Base-by-base conservation (phyloP, 2,888 invertebrate genomes). In the Opisthograptis luteolata region DNA sequence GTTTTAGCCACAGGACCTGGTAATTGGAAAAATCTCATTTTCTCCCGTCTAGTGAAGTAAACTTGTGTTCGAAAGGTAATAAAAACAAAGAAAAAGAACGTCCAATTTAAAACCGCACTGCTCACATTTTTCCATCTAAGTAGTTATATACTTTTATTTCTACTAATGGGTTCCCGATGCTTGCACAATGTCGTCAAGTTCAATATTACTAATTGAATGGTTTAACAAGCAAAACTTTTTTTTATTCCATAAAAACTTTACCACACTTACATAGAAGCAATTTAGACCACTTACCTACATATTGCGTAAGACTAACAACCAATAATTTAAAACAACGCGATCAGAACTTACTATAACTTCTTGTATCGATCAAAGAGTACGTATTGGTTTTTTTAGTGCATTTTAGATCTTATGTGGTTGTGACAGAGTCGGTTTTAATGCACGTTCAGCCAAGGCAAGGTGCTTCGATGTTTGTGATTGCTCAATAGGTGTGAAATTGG, bases 1-100 rank as follows among this genome's bases (percentile, higher is more conserved):
- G 73, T 73, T 73, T 73, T 60, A 66, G 68, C 64, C 63, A 64
- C 70, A 66, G 69, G 68, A 74, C 69, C 66, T 64, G 60, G 73
- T 85, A 84, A 85, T 86, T 87, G 84, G 76, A 85, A 86, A 84
- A 79, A 74, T 80, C 80, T 84, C 78, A 81, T 81, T 79, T 79
- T 64, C 66, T 64, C 68, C 65, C 68, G 70, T 68, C 76, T 77
- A 75, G 73, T 76, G 73, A 73, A 61, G 68, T 68, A 76, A 76
- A 79, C 72, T 78, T 79, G 76, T 63, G 64, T 62, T 52, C 60
- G 57, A 59, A 48, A 62, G 62, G 66, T 69, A 67, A 60, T 62
- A 68, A 46, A 67, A 55, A 36, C 36, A 19, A 45, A 7, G 7
- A 7, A 12, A 30, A 9, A 12, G 5, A 20, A 13, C n/a, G 3